Evolutionary conservation across 1,140 invertebrate genomes (phyloP).

Genomic region (Copidosoma floridanum): DNA sequence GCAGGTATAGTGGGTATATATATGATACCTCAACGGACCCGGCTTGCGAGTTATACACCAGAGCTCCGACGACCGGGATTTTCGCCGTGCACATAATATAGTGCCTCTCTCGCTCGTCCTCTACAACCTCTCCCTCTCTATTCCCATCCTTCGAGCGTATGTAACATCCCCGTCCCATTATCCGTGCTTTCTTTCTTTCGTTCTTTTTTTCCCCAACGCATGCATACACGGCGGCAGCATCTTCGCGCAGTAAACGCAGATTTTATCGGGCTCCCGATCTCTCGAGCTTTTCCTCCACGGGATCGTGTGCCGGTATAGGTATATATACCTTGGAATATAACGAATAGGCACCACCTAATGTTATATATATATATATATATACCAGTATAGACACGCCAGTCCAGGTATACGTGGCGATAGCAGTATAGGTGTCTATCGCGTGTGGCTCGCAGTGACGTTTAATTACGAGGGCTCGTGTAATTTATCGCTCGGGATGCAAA

Average conservation of each 20-base stretch:
- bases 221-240: not conserved
- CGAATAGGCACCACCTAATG: too few relatives aligned
- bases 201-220: not conserved
- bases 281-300: not conserved
- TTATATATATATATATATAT: too few relatives aligned
- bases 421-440: too few relatives aligned
- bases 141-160: too few relatives aligned
- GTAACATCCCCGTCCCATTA: too few relatives aligned
- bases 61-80: constrained; percentile 2
- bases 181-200: not conserved
- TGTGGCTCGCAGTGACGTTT: too few relatives aligned
- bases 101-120: not conserved
- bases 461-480: not conserved
- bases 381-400: too few relatives aligned
- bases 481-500: constrained; percentile 10
- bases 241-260: not conserved
- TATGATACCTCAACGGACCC: too few relatives aligned
- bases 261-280: not conserved
- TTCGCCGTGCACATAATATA: not conserved
- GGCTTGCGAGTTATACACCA: constrained; percentile 23
- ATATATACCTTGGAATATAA: not conserved
- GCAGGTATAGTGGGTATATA: constrained; percentile 12
- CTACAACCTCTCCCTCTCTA: too few relatives aligned
- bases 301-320: not conserved
- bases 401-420: too few relatives aligned